Evolutionary conservation across 2,113 vertebrate genomes (phyloP).

Genomic region (Calyptommatus sinebrachiatus): DNA sequence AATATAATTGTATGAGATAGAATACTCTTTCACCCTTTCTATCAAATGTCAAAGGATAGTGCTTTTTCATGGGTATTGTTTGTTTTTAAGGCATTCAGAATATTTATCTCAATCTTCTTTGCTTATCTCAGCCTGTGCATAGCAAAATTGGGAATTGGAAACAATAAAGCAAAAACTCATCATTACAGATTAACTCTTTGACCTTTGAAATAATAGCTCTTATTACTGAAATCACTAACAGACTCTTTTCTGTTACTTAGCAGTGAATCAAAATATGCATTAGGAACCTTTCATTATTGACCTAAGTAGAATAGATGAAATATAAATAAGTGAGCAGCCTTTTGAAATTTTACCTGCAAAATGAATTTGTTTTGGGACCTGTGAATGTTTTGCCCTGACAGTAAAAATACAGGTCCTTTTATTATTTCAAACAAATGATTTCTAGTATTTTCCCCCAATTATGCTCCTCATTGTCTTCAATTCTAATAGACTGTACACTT

Average conservation of each 20-base stretch:
- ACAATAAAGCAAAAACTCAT: not conserved
- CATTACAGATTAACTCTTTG: slow-evolving; percentile 7
- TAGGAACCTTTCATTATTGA: not conserved
- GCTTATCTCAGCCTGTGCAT: not conserved
- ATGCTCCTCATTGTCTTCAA: too few species aligned
- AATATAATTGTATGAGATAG: slow-evolving; percentile 20
- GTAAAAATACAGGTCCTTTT: not conserved
- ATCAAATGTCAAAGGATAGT: not conserved
- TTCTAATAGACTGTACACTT: not conserved
- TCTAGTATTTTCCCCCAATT: not conserved
- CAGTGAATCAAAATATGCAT: not conserved
- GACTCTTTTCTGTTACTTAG: not conserved
- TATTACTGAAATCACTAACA: not conserved
- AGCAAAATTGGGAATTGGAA: not conserved
- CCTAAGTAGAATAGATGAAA: not conserved
- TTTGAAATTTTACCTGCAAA: not conserved
- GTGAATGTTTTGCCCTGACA: not conserved
- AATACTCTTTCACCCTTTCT: slow-evolving; percentile 32
- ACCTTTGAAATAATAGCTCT: not conserved
- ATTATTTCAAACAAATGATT: not conserved
- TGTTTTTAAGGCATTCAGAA: not conserved
- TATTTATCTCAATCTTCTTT: not conserved
- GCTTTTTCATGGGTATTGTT: not conserved
- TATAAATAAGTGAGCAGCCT: not conserved
- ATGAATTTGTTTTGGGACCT: not conserved